Base-by-base conservation (phyloP, 2,113 vertebrate genomes). In the Scomber japonicus region DNA sequence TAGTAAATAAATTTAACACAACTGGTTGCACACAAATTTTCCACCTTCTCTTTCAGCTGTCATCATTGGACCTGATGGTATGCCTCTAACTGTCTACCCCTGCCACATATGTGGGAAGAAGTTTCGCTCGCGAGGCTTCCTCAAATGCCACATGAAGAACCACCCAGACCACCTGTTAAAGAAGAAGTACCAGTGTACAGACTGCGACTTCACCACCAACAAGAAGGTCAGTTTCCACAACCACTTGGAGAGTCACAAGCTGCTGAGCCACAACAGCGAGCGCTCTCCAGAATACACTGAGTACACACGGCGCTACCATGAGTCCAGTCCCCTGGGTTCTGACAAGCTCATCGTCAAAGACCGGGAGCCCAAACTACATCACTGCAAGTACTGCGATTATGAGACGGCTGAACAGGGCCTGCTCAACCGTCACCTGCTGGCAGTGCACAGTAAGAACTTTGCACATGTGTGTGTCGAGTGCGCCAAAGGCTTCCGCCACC, bases 91-190 rank as follows among this genome's bases (percentile, higher is more conserved):
- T 10, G 98, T 99, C 88, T 99, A 99, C 88, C 98, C 98, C 71
- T 99, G 98, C 91, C 97, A 98, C 94, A 96, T 99, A 94, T 99
- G 98, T 91, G 97, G 98, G 68, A 99, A 99, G 95, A 99, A 99
- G 95, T 99, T 99, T 93, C 98, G 99, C 89, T 98, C 98, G 64
- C 96, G 97, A 82, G 97, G 97, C 84, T 99, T 99, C 95, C 96
- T 99, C 86, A 99, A 99, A 94, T 97, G 98, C 68, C 98, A 99
- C 87, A 99, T 99, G 98, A 99, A 99, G 94, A 99, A 99, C 93
- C 98, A 99, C 88, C 98, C 98, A 0, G 97, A 99, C 93, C 97
- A 99, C 91, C 96, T 97, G 93, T 95, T 98, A 13, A 98, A 98
- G 94, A 99, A 99, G 94, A 99, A 99, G 71, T 99, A 99, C 89